Conservation (phyloP, 1,140 invertebrate genomes). For the Aphelenchoides fujianensis region DNA sequence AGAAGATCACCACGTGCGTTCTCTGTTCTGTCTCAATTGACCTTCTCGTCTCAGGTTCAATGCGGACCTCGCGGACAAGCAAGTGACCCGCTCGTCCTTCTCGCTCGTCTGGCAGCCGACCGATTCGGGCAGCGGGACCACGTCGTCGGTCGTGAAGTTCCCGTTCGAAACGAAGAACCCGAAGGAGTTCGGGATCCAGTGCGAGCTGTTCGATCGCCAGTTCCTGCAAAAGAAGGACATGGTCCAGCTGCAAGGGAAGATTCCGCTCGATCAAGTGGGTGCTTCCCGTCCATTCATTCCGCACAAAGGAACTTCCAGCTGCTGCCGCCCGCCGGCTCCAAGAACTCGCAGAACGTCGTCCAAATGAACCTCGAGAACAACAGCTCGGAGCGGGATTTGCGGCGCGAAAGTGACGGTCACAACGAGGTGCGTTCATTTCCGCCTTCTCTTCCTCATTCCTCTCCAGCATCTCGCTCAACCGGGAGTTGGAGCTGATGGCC, state of each 20-base stretch:
- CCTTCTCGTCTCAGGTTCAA: conserved; percentile 47
- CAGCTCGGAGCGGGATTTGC: conserved; percentile 32
- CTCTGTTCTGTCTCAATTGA: not conserved
- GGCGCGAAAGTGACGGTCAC: conserved; percentile 47
- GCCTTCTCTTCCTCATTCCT: conserved; percentile 21
- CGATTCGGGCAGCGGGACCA: conserved; percentile 31
- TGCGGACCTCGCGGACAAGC: conserved; percentile 59
- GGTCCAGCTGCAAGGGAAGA: conserved; percentile 33
- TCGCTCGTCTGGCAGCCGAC: conserved; percentile 62
- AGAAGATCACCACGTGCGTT: conserved; percentile 26
- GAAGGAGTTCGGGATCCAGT: conserved; percentile 40
- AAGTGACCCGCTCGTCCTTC: conserved; percentile 59
- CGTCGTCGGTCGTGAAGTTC: conserved; percentile 60
- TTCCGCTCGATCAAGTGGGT: conserved; percentile 38
- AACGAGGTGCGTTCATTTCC: conserved; percentile 39
- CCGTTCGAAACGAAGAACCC: conserved; percentile 56
- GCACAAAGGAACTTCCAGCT: conserved; percentile 35
- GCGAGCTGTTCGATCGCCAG: conserved; percentile 46
- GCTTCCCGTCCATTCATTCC: conserved; percentile 15
- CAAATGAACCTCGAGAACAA: conserved; percentile 41
- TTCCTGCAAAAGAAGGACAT: conserved; percentile 45
- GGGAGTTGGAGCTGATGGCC: conserved; percentile 45
- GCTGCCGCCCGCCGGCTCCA: conserved; percentile 33
- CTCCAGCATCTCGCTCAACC: conserved; percentile 48
- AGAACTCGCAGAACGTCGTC: conserved; percentile 36